A percentile compares a stretch with the other conserved stretches of the same genome.
These are phyloP conservation scores for Coregonus suidteri DNA, from an alignment of 2,797 vertebrate genomes.

Conservation along the genomic window DNA sequence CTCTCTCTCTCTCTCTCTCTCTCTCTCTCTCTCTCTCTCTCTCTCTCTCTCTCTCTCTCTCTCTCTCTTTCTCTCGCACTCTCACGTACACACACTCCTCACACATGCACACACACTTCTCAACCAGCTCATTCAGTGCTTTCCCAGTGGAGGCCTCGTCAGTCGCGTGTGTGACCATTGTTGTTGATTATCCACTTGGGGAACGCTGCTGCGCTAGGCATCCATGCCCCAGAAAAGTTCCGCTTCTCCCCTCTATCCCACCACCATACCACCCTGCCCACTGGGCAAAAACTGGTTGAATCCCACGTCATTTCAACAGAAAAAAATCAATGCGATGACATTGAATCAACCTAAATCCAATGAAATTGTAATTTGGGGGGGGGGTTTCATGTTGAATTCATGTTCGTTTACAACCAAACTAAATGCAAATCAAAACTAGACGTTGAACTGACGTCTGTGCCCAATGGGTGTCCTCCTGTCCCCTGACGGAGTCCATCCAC, in stretches of 20 bases:
- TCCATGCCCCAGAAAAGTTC: conserved; percentile 7
- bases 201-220: conserved; percentile 22
- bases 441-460: too few relatives aligned
- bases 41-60: not conserved
- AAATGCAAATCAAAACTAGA: too few relatives aligned
- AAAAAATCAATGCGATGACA: too few relatives aligned
- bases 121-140: conserved; percentile 34
- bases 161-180: conserved; percentile 23
- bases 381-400: too few relatives aligned
- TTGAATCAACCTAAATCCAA: too few relatives aligned
- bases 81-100: not conserved
- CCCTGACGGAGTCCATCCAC: not conserved
- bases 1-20: not conserved
- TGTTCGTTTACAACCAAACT: too few relatives aligned
- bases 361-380: too few relatives aligned
- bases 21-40: not conserved
- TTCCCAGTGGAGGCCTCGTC: conserved; percentile 45
- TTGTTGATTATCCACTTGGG: conserved; percentile 15
- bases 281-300: too few relatives aligned
- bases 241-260: not conserved
- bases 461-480: too few relatives aligned
- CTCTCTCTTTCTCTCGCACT: not conserved
- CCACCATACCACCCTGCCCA: too few relatives aligned
- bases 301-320: too few relatives aligned
- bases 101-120: not conserved